Base-by-base conservation (phyloP, 2,888 invertebrate genomes). In the Tethea ocularis region DNA sequence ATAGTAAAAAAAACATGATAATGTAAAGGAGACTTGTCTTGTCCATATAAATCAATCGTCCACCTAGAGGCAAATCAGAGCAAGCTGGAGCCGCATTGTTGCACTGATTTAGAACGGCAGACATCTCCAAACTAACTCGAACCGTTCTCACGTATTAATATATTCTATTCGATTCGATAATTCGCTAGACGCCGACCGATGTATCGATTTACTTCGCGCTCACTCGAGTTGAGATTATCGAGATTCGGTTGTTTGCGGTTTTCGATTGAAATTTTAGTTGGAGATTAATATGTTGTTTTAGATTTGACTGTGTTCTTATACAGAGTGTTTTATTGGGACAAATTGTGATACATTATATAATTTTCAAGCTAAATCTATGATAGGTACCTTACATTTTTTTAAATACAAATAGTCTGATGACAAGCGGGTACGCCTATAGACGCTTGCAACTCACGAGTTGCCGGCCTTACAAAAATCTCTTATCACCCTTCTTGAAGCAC, bases 81-180 rank as follows among this genome's bases (percentile, higher is more conserved):
- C 86, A 85, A 72, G 80, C 88, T 81, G 80, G 84, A 79, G 77
- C 77, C 76, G 88, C 91, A 92, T 92, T 89, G 89, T 89, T 88
- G 86, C 86, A 77, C 83, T 82, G 89, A 86, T 89, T 88, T 87
- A 87, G 88, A 86, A 74, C 86, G 80, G 84, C 86, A 89, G 88
- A 88, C 89, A 90, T 91, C 89, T 88, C 88, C 88, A 88, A 89
- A 89, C 88, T 88, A 87, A 88, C 83, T 88, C 86, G 74, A 80
- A 75, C 88, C 76, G 80, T 86, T 88, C 89, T 88, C 91, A 89
- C 89, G 90, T 91, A 91, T 91, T 91, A 92, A 91, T 91, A 91
- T 92, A 91, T 91, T 91, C 89, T 86, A 89, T 89, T 89, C 88
- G 88, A 87, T 87, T 88, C 84, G 80, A 85, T 89, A 88, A 89